These are phyloP conservation scores for Pteropus alecto DNA, from an alignment of 2,113 vertebrate genomes.

Conservation along the genomic window DNA sequence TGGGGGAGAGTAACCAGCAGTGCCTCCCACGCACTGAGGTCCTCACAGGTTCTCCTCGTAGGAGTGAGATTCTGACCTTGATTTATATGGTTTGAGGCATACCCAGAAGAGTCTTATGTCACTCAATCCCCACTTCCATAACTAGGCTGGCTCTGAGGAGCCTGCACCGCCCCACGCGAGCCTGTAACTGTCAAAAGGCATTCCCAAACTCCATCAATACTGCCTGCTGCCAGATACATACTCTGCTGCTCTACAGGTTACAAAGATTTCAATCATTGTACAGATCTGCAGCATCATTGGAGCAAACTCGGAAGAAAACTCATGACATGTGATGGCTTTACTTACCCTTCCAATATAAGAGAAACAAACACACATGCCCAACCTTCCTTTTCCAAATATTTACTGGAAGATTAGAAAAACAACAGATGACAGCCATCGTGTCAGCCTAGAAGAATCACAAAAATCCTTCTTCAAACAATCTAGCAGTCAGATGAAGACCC, in stretches of 20 bases:
- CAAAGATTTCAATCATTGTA: conserved; percentile 33
- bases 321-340: conserved; percentile 47
- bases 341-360: not conserved
- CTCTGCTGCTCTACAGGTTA: not conserved
- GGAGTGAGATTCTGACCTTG: conserved; percentile 63
- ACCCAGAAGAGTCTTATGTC: conserved; percentile 68
- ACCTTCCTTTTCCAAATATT: conserved; percentile 52
- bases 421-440: conserved; percentile 57
- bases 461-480: conserved; percentile 69
- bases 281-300: not conserved
- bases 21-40: not conserved
- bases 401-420: conserved; percentile 61
- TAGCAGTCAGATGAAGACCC: conserved; percentile 36
- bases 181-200: conserved; percentile 24
- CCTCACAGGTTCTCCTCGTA: conserved; percentile 6
- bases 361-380: not conserved
- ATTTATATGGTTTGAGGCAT: conserved; percentile 70
- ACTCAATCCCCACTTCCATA: conserved; percentile 59
- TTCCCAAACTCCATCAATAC: conserved; percentile 64
- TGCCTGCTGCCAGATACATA: not conserved
- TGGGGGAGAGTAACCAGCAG: not conserved
- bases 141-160: conserved; percentile 53
- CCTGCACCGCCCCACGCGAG: not conserved
- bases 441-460: conserved; percentile 61
- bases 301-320: conserved; percentile 42